Base-by-base conservation (phyloP, 2,113 vertebrate genomes). In the Prunella fulvescens region DNA sequence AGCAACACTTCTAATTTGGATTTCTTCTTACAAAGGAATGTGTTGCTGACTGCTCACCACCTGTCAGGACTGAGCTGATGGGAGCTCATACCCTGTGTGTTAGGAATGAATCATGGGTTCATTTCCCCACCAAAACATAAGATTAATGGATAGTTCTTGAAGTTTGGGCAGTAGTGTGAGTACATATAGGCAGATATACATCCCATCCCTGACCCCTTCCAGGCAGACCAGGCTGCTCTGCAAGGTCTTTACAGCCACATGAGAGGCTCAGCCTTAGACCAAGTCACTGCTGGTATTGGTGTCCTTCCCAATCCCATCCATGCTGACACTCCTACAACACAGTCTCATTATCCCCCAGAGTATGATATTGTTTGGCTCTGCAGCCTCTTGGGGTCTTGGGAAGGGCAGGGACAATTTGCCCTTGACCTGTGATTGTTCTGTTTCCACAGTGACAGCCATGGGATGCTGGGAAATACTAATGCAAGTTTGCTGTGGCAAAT, bases 341-440 rank as follows among this genome's bases (percentile, higher is more conserved):
- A 0, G 11, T 24, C 47, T 47, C 11, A 0, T 47, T n/a, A 3
- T 7, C 19, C 13, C 37, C 40, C 1, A 12, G 24, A 11, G 37
- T 16, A 23, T 74, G 56, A 19, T 3, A 14, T 26, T 66, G 19
- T 58, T 62, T 33, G 47, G 35, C 35, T 88, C 31, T 80, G 47
- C 35, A 78, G 80, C 48, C 35, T 74, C 72, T 29, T 2, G 0
- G 35, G 54, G 17, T 79, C 84, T 91, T 2, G 1, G 66, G 57
- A 95, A 86, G 90, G 78, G 37, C 48, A 85, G 53, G 42, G 45
- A 77, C 20, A n/a, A 19, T 78, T 90, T 95, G n/a, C 61, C 37
- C 80, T 88, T 83, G 53, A 40, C 82, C 42, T 82, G 19, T 64
- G 44, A 81, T 85, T 80, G 67, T 83, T 87, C 74, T 78, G 50